Evolutionary conservation across 2,113 vertebrate species (phyloP).

Genomic region (Oceanodroma tethys): DNA sequence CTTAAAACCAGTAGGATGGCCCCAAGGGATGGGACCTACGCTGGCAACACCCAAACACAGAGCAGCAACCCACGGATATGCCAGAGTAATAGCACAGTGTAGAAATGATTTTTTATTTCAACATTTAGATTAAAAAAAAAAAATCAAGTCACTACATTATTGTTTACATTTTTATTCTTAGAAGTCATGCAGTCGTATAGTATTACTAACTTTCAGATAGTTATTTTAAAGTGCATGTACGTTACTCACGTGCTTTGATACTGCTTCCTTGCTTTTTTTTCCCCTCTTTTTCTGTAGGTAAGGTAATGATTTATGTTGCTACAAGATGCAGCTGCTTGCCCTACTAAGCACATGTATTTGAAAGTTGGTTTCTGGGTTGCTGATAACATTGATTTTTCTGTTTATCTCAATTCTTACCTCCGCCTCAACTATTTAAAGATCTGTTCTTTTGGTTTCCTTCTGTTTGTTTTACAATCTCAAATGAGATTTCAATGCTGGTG

Average conservation of each 20-base stretch:
- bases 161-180: not conserved
- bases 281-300: not conserved
- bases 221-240: not conserved
- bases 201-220: not conserved
- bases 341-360: not conserved
- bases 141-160: not conserved
- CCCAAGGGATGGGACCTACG: not conserved
- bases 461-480: not conserved
- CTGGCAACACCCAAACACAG: not conserved
- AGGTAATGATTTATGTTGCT: not conserved
- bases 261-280: not conserved
- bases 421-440: not conserved
- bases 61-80: not conserved
- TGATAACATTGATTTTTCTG: constrained; percentile 1
- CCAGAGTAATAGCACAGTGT: accelerated
- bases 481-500: not conserved
- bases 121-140: not conserved
- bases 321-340: not conserved
- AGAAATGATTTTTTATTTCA: not conserved
- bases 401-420: not conserved
- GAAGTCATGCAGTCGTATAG: not conserved
- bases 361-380: not conserved
- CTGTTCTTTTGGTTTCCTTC: not conserved
- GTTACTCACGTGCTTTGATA: not conserved
- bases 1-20: not conserved